Evolutionary conservation across 2,113 vertebrate species (phyloP).

Genomic region (Girardinichthys multiradiatus): DNA sequence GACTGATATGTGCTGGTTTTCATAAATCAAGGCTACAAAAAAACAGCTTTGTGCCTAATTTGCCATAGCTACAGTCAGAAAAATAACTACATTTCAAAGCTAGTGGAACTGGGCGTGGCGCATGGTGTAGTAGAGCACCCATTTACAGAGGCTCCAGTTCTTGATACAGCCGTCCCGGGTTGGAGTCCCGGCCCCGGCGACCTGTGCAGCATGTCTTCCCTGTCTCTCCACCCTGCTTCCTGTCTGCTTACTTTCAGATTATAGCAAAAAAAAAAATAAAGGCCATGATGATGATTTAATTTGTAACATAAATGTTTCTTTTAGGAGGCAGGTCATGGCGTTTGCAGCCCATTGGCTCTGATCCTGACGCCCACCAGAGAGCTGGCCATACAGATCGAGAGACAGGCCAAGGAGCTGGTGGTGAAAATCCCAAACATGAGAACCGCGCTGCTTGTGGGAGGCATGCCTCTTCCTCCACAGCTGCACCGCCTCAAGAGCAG

Average conservation of each 20-base stretch:
- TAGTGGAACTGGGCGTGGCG: no score
- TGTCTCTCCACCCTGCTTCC: no score
- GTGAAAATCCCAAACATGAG: slow-evolving; percentile 89
- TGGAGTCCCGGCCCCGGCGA: no score
- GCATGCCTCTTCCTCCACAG: slow-evolving; percentile 92
- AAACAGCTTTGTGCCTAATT: no score
- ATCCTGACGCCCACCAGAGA: slow-evolving; percentile 94
- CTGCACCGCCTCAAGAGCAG: slow-evolving; percentile 89
- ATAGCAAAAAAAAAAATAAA: neutral
- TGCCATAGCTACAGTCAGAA: no score
- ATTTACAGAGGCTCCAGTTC: no score
- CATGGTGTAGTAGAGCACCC: no score
- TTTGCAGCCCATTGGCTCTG: slow-evolving; percentile 78
- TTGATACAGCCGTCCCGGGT: no score
- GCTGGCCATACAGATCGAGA: slow-evolving; percentile 94
- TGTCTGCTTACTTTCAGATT: no score
- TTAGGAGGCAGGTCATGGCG: slow-evolving; percentile 55
- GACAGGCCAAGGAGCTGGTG: slow-evolving; percentile 91
- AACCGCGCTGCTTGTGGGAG: slow-evolving; percentile 92
- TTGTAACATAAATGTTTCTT: slow-evolving; percentile 1
- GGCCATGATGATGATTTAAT: neutral
- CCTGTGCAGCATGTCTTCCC: no score
- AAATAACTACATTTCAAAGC: no score
- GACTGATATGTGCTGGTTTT: no score
- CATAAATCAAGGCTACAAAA: neutral